Conservation (phyloP, 2,113 vertebrate species). For the Argyrosomus japonicus region DNA sequence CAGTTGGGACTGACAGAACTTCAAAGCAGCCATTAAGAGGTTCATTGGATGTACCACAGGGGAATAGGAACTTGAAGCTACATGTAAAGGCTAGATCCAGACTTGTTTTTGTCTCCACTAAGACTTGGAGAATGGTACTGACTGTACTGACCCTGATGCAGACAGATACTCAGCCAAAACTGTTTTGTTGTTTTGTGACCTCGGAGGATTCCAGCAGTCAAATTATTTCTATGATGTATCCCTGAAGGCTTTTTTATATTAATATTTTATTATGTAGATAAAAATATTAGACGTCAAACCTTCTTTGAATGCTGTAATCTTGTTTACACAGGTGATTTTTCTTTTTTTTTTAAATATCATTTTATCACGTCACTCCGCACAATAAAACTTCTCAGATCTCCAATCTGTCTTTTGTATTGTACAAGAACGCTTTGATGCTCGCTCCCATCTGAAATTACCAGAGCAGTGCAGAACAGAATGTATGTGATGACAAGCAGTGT, state of each 20-base stretch:
- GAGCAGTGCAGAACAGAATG: slow-evolving; percentile 22
- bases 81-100: slow-evolving; percentile 11
- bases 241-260: background rate
- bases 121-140: slow-evolving; percentile 2
- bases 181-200: background rate
- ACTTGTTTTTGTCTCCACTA: slow-evolving; percentile 36
- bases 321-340: background rate
- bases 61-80: background rate
- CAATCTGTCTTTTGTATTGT: background rate
- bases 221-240: background rate
- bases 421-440: background rate
- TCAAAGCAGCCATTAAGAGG: slow-evolving; percentile 48
- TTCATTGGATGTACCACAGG: slow-evolving; percentile 28
- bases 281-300: background rate
- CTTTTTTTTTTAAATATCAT: background rate
- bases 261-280: background rate
- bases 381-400: background rate
- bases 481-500: slow-evolving; percentile 41
- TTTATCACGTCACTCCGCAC: background rate
- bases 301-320: background rate
- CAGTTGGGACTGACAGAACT: slow-evolving; percentile 35
- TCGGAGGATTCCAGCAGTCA: background rate
- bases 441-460: background rate
- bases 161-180: slow-evolving; percentile 8
- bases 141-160: slow-evolving; percentile 13